Evolutionary conservation across 2,888 invertebrate genomes (phyloP).

Genomic region (Drosophila rubida): DNA sequence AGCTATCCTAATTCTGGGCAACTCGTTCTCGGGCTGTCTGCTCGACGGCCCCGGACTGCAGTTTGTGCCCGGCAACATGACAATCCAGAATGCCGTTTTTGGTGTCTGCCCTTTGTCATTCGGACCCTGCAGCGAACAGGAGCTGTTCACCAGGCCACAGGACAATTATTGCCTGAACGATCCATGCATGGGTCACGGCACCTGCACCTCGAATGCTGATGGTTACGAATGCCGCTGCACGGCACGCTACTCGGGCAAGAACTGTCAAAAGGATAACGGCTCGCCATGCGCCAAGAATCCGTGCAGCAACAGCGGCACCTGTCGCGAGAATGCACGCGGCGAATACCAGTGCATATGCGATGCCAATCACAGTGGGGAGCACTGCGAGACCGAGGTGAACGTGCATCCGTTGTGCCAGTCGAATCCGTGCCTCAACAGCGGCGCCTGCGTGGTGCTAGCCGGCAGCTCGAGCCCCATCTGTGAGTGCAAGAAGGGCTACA

Average conservation of each 20-base stretch:
- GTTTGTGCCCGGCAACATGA: conserved; percentile 87
- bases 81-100: conserved; percentile 90
- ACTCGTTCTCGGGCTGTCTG: conserved; percentile 93
- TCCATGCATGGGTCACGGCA: conserved; percentile 93
- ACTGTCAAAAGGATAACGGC: conserved; percentile 93
- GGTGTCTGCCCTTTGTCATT: conserved; percentile 91
- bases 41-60: conserved; percentile 94
- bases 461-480: conserved; percentile 87
- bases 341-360: conserved; percentile 90
- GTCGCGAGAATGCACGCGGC: conserved; percentile 89
- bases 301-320: conserved; percentile 91
- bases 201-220: conserved; percentile 90
- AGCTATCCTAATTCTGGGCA: conserved; percentile 91
- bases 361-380: conserved; percentile 88
- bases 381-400: conserved; percentile 91
- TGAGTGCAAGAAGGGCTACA: conserved; percentile 86
- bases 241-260: conserved; percentile 93
- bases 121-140: conserved; percentile 88
- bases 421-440: conserved; percentile 92
- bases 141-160: conserved; percentile 86
- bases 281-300: conserved; percentile 89
- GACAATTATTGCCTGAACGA: conserved; percentile 91
- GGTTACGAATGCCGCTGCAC: conserved; percentile 93
- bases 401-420: conserved; percentile 90
- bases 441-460: conserved; percentile 89